Evolutionary conservation across 2,113 vertebrate genomes (phyloP).

Genomic region (Ardeotis arabs): DNA sequence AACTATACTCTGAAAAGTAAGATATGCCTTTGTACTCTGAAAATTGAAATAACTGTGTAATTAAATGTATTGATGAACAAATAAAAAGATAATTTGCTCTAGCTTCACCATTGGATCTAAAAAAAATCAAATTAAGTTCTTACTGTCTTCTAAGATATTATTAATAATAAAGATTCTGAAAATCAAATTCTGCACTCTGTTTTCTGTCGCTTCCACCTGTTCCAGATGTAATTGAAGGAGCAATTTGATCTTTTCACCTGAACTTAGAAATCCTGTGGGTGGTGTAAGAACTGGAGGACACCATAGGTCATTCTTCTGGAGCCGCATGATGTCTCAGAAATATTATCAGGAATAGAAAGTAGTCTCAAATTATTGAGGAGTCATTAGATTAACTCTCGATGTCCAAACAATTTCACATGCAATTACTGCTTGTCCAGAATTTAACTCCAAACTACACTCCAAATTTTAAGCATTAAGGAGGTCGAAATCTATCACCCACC

Average conservation of each 20-base stretch:
- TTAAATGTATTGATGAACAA: background rate
- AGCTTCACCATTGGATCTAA: background rate
- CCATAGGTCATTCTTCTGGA: background rate
- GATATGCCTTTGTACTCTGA: background rate
- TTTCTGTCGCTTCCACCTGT: background rate
- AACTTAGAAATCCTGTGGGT: background rate
- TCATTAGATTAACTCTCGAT: background rate
- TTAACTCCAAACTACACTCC: background rate
- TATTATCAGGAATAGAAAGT: background rate
- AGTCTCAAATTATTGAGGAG: background rate
- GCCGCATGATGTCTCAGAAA: background rate
- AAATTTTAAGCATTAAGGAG: background rate
- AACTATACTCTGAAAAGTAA: background rate
- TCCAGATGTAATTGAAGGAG: background rate
- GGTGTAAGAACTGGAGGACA: background rate
- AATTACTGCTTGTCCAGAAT: background rate
- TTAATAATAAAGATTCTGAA: background rate
- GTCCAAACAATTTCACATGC: background rate
- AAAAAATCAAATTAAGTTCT: background rate
- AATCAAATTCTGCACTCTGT: background rate
- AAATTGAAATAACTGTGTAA: background rate
- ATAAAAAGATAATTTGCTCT: background rate
- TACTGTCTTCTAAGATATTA: background rate
- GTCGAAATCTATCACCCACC: background rate
- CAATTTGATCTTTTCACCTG: background rate